Conservation (phyloP, 2,113 vertebrate species). For the Turdus rufiventris region DNA sequence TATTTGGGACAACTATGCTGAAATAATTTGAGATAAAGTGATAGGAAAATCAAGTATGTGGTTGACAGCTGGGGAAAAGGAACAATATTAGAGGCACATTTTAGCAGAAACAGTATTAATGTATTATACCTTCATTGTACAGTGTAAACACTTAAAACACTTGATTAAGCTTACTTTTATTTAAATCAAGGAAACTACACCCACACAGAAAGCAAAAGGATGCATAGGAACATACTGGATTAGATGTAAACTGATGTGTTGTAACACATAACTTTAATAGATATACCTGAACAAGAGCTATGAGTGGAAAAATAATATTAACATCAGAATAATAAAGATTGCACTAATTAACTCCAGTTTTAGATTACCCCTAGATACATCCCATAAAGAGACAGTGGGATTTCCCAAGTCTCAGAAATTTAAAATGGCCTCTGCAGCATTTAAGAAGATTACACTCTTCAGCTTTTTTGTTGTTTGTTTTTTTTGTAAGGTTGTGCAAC, state of each 20-base stretch:
- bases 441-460: background rate
- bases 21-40: background rate
- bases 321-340: slow-evolving; percentile 30
- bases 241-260: background rate
- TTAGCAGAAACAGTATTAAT: background rate
- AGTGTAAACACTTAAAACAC: background rate
- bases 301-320: slow-evolving; percentile 17
- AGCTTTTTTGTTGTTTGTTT: background rate
- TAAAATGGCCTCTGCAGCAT: background rate
- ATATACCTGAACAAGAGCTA: background rate
- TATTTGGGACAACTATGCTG: background rate
- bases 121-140: background rate
- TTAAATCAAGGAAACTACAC: background rate
- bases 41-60: background rate
- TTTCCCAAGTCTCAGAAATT: slow-evolving; percentile 15
- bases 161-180: background rate
- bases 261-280: background rate
- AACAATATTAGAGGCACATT: background rate
- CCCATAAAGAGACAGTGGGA: slow-evolving; percentile 20
- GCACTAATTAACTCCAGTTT: slow-evolving; percentile 29
- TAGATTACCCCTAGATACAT: slow-evolving; percentile 21
- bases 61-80: background rate
- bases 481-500: background rate
- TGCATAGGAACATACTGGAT: background rate
- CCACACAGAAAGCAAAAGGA: background rate